phyloP scores from a whole-genome alignment of 2,888 invertebrate species.

The Habroteleia sp. region DNA sequence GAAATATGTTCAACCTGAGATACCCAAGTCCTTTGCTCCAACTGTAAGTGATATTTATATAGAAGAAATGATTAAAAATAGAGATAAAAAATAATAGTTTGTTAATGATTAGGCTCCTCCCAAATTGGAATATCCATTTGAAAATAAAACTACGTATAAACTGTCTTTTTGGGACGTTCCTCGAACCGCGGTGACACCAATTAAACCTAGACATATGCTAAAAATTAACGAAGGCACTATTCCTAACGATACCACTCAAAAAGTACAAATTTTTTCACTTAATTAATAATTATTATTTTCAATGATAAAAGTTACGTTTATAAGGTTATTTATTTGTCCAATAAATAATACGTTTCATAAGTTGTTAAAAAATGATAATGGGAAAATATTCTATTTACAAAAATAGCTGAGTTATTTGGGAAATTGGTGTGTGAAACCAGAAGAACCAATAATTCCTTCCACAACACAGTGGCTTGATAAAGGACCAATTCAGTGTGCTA shows the following conservation, averaged over 20 bases:
- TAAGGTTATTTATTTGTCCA: too few relatives aligned
- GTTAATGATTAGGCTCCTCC: too few relatives aligned
- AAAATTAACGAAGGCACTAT: conserved; percentile 81
- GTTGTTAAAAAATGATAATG: too few relatives aligned
- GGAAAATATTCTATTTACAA: neutral
- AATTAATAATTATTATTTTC: too few relatives aligned
- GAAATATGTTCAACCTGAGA: conserved; percentile 40
- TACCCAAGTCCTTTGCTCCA: conserved; percentile 34
- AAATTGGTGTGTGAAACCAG: conserved; percentile 75
- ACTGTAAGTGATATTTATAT: conserved; percentile 65
- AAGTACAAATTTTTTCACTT: conserved; percentile 73
- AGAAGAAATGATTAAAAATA: too few relatives aligned
- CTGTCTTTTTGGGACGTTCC: conserved; percentile 75
- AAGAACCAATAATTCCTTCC: conserved; percentile 70
- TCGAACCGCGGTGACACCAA: conserved; percentile 62
- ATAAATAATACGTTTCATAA: too few relatives aligned
- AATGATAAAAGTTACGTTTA: too few relatives aligned
- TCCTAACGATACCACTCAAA: conserved; percentile 83
- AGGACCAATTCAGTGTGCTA: conserved; percentile 87
- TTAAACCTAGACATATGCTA: conserved; percentile 79
- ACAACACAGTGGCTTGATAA: conserved; percentile 78
- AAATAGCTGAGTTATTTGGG: conserved; percentile 76
- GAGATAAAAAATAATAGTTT: too few relatives aligned
- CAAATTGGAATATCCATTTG: conserved; percentile 81
- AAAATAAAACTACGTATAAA: conserved; percentile 84